Conservation (phyloP, 2,888 invertebrate species). For the Ischnus inquisitorius region DNA sequence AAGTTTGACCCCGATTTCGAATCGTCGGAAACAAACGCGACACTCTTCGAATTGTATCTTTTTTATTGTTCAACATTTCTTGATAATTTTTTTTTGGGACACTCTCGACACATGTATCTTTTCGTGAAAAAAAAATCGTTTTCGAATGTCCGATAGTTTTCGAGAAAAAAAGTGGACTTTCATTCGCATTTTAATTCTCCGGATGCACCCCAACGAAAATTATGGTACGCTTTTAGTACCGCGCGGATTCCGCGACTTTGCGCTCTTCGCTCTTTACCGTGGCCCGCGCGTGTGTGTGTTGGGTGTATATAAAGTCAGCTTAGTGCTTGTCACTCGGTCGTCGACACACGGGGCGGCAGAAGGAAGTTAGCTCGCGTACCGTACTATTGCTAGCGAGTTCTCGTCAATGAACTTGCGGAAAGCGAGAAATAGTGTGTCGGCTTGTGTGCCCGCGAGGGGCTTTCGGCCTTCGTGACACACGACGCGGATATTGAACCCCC, state of each 20-base stretch:
- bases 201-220: too few relatives aligned
- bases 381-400: constrained; percentile 20
- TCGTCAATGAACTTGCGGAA: constrained; percentile 61
- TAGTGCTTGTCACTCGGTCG: not conserved
- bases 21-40: too few relatives aligned
- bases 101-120: too few relatives aligned
- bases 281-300: not conserved
- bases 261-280: constrained; percentile 30
- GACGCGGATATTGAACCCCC: constrained; percentile 60
- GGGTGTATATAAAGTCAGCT: not conserved
- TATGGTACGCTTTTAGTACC: too few relatives aligned
- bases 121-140: too few relatives aligned
- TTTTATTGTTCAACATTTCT: too few relatives aligned
- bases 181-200: too few relatives aligned
- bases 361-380: not conserved
- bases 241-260: not conserved
- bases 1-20: not conserved
- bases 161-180: too few relatives aligned
- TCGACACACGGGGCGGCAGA: not conserved
- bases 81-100: too few relatives aligned
- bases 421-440: constrained; percentile 22
- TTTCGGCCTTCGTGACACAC: constrained; percentile 64
- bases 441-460: constrained; percentile 6
- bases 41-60: too few relatives aligned
- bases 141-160: too few relatives aligned